Evolutionary conservation across 2,113 vertebrate species (phyloP).

Genomic region (Phyllostomus discolor): DNA sequence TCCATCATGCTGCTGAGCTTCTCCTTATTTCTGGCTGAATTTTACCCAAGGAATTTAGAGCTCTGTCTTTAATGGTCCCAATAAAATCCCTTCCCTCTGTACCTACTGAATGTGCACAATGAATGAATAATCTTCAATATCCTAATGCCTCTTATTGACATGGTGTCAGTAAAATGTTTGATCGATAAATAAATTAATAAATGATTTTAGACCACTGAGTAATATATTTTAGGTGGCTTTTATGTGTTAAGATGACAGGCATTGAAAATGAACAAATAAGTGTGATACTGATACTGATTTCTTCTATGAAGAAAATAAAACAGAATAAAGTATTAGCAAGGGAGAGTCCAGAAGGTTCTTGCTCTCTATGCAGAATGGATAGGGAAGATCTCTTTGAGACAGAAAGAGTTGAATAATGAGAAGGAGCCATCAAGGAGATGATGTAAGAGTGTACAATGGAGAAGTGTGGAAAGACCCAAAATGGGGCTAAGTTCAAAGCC

Average conservation of each 20-base stretch:
- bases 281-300: neutral
- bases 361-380: neutral
- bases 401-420: neutral
- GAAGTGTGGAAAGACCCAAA: neutral
- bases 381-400: neutral
- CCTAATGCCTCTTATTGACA: neutral
- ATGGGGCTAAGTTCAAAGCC: neutral
- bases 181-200: neutral
- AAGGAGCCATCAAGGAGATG: accelerated
- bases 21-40: neutral
- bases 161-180: neutral
- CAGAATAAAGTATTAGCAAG: neutral
- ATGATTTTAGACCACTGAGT: neutral
- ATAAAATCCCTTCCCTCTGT: neutral
- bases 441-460: neutral
- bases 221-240: neutral
- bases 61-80: neutral
- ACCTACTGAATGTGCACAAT: neutral
- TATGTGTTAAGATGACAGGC: neutral
- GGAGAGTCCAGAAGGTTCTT: neutral
- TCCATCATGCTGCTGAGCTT: neutral
- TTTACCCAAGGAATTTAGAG: neutral
- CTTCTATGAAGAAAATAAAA: neutral
- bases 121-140: neutral
- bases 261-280: neutral